A percentile compares a stretch with the other conserved stretches of the same genome.
phyloP scores from a whole-genome alignment of 2,113 vertebrate genomes.

The Hydrolagus affinis region DNA sequence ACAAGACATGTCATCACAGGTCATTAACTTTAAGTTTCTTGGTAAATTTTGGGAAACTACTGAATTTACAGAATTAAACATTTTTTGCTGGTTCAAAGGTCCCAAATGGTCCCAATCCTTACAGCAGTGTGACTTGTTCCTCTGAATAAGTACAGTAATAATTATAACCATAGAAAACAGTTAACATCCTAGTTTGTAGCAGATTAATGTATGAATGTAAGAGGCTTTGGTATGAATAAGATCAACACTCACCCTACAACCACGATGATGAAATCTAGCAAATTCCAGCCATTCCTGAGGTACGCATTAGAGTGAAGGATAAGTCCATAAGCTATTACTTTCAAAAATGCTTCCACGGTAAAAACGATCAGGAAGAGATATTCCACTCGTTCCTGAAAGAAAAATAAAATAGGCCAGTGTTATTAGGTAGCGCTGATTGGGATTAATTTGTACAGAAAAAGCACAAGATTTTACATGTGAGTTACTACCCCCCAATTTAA shows the following conservation, averaged over 20 bases:
- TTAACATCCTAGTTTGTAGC: too few species aligned
- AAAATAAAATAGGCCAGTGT: slow-evolving; percentile 39
- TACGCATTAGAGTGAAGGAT: slow-evolving; percentile 98
- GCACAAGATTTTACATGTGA: background rate
- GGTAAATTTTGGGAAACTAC: too few species aligned
- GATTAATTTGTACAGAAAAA: background rate
- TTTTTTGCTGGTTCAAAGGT: too few species aligned
- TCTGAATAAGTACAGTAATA: too few species aligned
- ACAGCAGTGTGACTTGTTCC: too few species aligned
- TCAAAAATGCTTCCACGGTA: slow-evolving; percentile 98
- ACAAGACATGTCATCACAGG: too few species aligned
- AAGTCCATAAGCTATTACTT: slow-evolving; percentile 97
- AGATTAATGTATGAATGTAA: background rate
- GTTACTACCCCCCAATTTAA: background rate
- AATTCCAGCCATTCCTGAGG: slow-evolving; percentile 99
- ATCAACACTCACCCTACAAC: slow-evolving; percentile 85
- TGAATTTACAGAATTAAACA: too few species aligned
- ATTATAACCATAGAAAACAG: too few species aligned
- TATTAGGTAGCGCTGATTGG: background rate
- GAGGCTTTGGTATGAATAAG: background rate
- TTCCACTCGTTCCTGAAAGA: slow-evolving; percentile 87
- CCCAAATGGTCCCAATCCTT: too few species aligned
- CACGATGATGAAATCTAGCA: slow-evolving; percentile 98
- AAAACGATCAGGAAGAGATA: slow-evolving; percentile 99
- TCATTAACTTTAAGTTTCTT: too few species aligned